These are phyloP conservation scores for Salmo trutta DNA, from an alignment of 2,797 vertebrate species.

Conservation along the genomic window DNA sequence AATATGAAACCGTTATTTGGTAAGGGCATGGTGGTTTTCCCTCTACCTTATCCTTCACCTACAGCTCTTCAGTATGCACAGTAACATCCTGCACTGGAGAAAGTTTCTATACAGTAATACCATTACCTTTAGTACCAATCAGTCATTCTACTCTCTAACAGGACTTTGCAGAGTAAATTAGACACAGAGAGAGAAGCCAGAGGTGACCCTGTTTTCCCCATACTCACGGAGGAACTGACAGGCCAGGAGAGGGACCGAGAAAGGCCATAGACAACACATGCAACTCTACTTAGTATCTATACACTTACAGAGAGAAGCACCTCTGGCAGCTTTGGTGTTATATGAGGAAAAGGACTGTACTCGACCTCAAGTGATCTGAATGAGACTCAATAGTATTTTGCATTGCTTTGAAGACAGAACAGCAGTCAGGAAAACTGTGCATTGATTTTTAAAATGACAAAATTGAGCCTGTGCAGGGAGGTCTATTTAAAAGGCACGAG, in stretches of 20 bases:
- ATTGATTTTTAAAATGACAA: background rate
- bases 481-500: background rate
- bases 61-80: slow-evolving; percentile 42
- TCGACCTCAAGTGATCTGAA: background rate
- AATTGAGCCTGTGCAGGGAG: background rate
- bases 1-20: background rate
- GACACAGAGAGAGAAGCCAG: slow-evolving; percentile 9
- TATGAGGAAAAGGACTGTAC: background rate
- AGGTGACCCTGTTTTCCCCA: background rate
- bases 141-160: slow-evolving; percentile 47
- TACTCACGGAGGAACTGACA: background rate
- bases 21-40: slow-evolving; percentile 7
- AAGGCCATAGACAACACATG: background rate
- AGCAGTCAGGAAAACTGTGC: background rate
- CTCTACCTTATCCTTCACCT: slow-evolving; percentile 28
- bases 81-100: slow-evolving; percentile 33
- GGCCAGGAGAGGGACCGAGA: background rate
- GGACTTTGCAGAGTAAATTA: slow-evolving; percentile 23
- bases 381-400: background rate
- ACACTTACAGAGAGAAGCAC: background rate
- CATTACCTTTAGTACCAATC: slow-evolving; percentile 61
- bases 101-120: slow-evolving; percentile 58
- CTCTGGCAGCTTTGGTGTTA: background rate
- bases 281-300: background rate
- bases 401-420: background rate